Evolutionary conservation across 2,113 vertebrate species (phyloP).

Genomic region (Poecile atricapillus): DNA sequence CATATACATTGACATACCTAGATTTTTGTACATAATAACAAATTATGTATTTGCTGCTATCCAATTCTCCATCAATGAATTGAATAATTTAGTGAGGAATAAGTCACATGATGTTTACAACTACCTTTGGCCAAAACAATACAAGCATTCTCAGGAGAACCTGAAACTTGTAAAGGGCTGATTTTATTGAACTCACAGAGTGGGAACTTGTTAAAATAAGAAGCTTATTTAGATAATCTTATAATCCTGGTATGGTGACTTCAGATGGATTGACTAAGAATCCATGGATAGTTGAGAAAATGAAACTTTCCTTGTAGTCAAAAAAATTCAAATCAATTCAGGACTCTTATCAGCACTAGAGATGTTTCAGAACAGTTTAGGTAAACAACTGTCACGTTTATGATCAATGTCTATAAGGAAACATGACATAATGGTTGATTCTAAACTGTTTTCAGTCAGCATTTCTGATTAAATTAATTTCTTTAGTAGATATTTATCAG

Average conservation of each 20-base stretch:
- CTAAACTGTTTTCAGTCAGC: not conserved
- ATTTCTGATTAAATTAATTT: not conserved
- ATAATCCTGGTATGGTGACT: not conserved
- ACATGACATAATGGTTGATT: not conserved
- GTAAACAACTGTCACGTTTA: fast-evolving
- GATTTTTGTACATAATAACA: not conserved
- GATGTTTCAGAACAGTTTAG: not conserved
- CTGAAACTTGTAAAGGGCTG: not conserved
- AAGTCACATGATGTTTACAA: fast-evolving
- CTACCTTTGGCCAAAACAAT: not conserved
- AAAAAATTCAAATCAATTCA: not conserved
- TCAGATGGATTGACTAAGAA: not conserved
- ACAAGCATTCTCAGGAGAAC: not conserved
- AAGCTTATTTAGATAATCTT: not conserved
- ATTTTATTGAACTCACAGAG: not conserved
- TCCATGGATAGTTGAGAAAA: not conserved
- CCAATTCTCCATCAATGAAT: not conserved
- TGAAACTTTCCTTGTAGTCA: not conserved
- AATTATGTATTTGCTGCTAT: not conserved
- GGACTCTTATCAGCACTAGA: not conserved
- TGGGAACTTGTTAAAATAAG: not conserved
- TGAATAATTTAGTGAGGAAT: not conserved
- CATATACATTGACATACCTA: not conserved
- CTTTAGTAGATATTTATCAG: not conserved
- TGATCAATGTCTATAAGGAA: not conserved